Evolutionary conservation across 2,888 invertebrate species (phyloP).

Genomic region (Andrena haemorrhoa): DNA sequence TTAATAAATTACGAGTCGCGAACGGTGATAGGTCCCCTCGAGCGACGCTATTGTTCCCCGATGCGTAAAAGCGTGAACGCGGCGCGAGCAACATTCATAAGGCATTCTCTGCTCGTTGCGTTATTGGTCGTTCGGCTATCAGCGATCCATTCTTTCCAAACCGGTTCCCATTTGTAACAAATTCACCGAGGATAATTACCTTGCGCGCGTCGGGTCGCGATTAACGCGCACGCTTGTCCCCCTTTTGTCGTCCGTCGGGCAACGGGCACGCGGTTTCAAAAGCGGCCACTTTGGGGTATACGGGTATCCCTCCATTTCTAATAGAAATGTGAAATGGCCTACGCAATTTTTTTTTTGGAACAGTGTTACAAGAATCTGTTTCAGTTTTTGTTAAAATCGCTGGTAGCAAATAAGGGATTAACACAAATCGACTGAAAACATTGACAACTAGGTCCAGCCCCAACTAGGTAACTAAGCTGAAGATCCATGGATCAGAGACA

Average conservation of each 20-base stretch:
- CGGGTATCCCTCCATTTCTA: too few species aligned
- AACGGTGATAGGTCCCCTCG: slow-evolving; percentile 5
- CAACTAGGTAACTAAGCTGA: too few species aligned
- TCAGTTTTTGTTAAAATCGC: too few species aligned
- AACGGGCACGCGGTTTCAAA: not conserved
- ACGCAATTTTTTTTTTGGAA: too few species aligned
- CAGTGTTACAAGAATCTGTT: too few species aligned
- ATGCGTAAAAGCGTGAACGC: slow-evolving; percentile 5
- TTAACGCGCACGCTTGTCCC: not conserved
- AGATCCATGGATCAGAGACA: too few species aligned
- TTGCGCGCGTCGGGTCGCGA: slow-evolving; percentile 3
- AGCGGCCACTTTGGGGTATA: too few species aligned
- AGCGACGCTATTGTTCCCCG: not conserved
- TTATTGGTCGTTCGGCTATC: slow-evolving; percentile 7
- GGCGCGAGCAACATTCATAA: slow-evolving; percentile 1
- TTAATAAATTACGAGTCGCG: not conserved
- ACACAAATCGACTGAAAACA: too few species aligned
- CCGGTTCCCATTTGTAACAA: slow-evolving; percentile 10
- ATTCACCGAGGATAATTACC: slow-evolving; percentile 9
- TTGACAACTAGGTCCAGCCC: too few species aligned
- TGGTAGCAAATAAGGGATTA: too few species aligned
- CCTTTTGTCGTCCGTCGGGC: not conserved
- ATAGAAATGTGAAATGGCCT: too few species aligned
- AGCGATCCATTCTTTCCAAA: slow-evolving; percentile 1
- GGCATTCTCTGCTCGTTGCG: slow-evolving; percentile 4